Evolutionary conservation across 2,797 vertebrate species (phyloP), one percentile per base, ranked within the genome.

Genomic region (Limnodromus scolopaceus): DNA sequence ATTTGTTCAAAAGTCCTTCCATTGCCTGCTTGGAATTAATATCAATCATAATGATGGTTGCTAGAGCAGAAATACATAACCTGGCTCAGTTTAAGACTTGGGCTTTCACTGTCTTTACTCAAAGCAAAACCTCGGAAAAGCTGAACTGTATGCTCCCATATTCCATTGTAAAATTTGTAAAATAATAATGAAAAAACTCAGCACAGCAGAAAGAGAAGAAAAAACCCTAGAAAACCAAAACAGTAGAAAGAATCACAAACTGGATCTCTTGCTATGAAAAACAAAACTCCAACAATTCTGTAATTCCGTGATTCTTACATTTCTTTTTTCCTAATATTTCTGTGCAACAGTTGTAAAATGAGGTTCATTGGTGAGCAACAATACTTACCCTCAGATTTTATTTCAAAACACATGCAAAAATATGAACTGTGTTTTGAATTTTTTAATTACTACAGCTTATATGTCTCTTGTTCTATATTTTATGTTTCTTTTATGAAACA

Each of bases 321-420:
- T 85, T 64, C 12, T 66, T 4, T 70, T 76, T 80, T 76, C 13
- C 32, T 66, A 24, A 7, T 25, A 60, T 34, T 54, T 88, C 46
- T 89, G 39, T 32, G 7, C 1, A 2, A 43, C 2, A 64, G 6
- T 9, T 43, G 20, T 20, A 41, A 72, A 58, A 36, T 0, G 0
- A 55, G 10, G 10, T 34, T 69, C 22, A 76, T 1, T 19, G 14
- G 27, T 39, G 27, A 83, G 22, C 2, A 3, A 48, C 4, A 22
- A 41, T 9, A 71, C 20, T 55, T 58, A n/a, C 18, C 38, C 20
- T 91, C 51, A 41, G 24, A 38, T 76, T 77, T 77, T 43, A 55
- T 54, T 68, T 61, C 46, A 49, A 88, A 92, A 61, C 13, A 49
- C 5, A 30, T 4, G 3, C 11, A 58, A 43, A 80, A 55, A 11